Conservation (phyloP, 1,140 invertebrate genomes). For the Drosophila lini region DNA sequence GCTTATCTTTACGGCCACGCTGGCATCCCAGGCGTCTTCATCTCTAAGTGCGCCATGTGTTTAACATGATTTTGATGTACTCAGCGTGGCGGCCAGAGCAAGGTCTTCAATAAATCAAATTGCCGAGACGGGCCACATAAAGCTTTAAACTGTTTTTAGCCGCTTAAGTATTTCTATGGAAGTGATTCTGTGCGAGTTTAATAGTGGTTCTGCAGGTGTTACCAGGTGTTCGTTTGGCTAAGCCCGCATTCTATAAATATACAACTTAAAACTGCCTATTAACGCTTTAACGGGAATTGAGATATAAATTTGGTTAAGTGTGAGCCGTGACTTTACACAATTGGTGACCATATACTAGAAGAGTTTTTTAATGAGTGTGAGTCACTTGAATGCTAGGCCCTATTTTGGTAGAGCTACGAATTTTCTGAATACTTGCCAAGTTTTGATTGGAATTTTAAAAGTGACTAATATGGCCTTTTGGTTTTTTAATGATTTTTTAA, state of each 20-base stretch:
- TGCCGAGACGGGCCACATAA: slow-evolving; percentile 19
- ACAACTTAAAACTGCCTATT: slow-evolving; percentile 9
- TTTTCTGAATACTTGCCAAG: background rate
- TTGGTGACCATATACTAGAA: background rate
- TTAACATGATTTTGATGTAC: slow-evolving; percentile 67
- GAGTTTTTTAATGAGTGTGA: background rate
- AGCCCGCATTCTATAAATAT: slow-evolving; percentile 4
- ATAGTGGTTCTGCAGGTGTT: slow-evolving; percentile 20
- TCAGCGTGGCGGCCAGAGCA: slow-evolving; percentile 34
- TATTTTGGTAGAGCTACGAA: background rate
- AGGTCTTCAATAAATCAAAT: slow-evolving; percentile 73
- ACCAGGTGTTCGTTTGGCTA: background rate
- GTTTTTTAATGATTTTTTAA: slow-evolving; percentile 13
- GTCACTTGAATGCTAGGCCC: background rate
- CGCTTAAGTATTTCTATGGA: slow-evolving; percentile 53
- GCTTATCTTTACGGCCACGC: slow-evolving; percentile 48
- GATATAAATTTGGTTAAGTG: slow-evolving; percentile 12
- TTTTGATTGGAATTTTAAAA: background rate
- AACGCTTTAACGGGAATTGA: slow-evolving; percentile 28
- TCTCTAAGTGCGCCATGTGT: slow-evolving; percentile 56
- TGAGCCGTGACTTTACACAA: background rate
- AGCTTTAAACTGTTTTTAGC: slow-evolving; percentile 27
- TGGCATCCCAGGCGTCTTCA: slow-evolving; percentile 1
- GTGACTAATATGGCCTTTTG: slow-evolving; percentile 2
- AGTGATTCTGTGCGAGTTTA: slow-evolving; percentile 33